Percentiles rank a stretch among this genome's conserved stretches.
phyloP scores from a whole-genome alignment of 2,888 invertebrate species.

The Aphodius sticticus region DNA sequence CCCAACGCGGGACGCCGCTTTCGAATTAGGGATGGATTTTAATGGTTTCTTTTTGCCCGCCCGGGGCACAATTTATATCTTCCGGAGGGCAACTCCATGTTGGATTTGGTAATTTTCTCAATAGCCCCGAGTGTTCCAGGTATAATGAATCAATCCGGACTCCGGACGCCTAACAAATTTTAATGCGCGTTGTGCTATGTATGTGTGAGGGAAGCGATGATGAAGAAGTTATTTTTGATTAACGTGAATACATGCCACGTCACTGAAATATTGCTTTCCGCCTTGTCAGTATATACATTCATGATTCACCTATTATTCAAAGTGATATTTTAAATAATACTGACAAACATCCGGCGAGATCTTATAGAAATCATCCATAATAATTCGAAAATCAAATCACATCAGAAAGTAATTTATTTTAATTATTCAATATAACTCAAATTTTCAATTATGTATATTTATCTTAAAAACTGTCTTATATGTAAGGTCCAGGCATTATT shows the following conservation, averaged over 20 bases:
- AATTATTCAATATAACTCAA: no score
- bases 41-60: conserved; percentile 44
- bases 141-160: conserved; percentile 30
- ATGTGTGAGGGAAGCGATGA: not conserved
- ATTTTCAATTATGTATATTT: no score
- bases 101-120: conserved; percentile 43
- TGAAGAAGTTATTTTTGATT: not conserved
- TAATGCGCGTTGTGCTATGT: not conserved
- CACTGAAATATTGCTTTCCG: not conserved
- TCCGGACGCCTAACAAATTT: not conserved
- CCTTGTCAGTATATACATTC: not conserved
- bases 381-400: no score
- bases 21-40: conserved; percentile 49
- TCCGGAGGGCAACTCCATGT: conserved; percentile 48
- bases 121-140: not conserved
- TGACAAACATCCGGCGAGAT: no score
- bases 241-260: not conserved
- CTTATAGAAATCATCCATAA: no score
- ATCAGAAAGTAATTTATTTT: no score
- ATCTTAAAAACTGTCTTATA: no score
- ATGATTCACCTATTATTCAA: no score
- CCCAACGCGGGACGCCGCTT: conserved; percentile 37
- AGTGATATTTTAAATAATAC: no score
- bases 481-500: no score
- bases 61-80: conserved; percentile 48